Evolutionary conservation across 2,113 vertebrate genomes (phyloP).

Genomic region (Hyla sarda): DNA sequence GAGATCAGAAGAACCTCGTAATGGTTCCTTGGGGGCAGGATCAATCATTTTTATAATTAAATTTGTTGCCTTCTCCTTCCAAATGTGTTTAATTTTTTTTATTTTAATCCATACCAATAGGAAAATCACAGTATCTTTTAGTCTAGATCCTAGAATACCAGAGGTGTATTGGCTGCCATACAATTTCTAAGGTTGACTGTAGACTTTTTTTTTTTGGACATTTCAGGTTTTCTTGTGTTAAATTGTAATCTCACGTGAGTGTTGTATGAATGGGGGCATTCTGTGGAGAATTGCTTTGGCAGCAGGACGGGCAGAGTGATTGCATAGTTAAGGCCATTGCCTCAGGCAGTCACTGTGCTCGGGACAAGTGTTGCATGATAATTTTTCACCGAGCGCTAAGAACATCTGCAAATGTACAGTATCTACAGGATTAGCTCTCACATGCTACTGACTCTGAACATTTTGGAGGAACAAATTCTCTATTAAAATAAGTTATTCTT

Average conservation of each 20-base stretch:
- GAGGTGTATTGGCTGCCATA: neutral
- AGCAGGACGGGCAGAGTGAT: conserved; percentile 30
- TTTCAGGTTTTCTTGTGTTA: conserved; percentile 15
- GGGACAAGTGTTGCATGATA: conserved; percentile 44
- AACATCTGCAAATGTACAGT: conserved; percentile 48
- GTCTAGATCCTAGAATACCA: neutral
- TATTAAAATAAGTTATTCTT: conserved; percentile 30
- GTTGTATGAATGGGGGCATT: conserved; percentile 31
- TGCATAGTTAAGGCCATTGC: conserved; percentile 35
- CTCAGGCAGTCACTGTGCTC: conserved; percentile 29
- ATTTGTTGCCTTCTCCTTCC: no score
- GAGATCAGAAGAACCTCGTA: no score
- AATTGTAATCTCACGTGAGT: conserved; percentile 20
- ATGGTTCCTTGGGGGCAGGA: no score
- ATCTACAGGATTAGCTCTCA: conserved; percentile 21
- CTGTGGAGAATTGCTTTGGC: conserved; percentile 41
- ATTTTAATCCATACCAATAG: no score
- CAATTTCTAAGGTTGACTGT: neutral
- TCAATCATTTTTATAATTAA: no score
- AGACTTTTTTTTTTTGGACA: neutral
- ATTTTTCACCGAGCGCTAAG: conserved; percentile 13
- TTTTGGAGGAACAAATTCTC: conserved; percentile 3
- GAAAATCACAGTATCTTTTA: neutral
- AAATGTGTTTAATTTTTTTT: no score
- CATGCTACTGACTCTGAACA: conserved; percentile 36